Conservation (phyloP, 2,113 vertebrate species). For the Polypterus bichir region DNA sequence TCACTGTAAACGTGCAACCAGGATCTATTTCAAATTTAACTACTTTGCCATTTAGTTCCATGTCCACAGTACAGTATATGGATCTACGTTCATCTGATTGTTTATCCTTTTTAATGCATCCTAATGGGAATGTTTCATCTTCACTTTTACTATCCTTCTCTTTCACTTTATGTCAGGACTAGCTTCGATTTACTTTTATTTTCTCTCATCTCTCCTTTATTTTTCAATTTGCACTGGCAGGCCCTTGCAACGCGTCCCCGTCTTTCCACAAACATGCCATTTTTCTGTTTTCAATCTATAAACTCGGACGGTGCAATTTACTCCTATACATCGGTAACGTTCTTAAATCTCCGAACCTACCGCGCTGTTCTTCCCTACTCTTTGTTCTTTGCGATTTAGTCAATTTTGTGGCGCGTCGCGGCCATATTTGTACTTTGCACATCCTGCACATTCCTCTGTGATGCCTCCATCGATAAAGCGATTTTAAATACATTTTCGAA, state of each 20-base stretch:
- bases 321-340: neutral
- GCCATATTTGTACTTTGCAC: neutral
- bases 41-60: no score
- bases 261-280: neutral
- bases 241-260: neutral
- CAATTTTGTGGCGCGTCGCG: neutral
- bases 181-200: neutral
- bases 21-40: no score
- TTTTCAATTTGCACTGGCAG: neutral
- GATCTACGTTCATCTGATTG: no score
- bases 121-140: neutral
- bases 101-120: neutral
- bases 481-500: neutral
- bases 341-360: neutral
- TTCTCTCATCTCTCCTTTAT: neutral
- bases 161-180: neutral
- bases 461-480: no score
- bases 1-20: neutral
- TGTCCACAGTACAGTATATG: no score
- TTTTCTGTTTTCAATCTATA: neutral
- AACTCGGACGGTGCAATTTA: neutral
- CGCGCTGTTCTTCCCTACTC: neutral
- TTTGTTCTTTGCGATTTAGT: neutral
- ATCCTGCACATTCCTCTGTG: no score
- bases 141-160: neutral